Evolutionary conservation across 2,797 vertebrate species (phyloP).

Genomic region (Vultur gryphus): DNA sequence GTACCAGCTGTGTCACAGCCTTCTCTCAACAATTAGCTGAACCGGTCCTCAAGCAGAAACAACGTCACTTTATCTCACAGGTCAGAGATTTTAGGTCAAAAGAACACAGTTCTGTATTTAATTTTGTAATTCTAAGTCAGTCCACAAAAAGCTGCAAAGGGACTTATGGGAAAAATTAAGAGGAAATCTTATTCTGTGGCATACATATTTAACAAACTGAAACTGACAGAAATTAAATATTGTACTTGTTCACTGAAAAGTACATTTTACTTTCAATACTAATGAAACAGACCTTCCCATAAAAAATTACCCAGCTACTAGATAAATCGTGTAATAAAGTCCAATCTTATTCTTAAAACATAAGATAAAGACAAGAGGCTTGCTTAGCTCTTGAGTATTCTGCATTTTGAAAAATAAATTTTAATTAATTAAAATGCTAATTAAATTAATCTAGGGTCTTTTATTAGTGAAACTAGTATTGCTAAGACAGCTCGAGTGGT

Average conservation of each 20-base stretch:
- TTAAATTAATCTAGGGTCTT: not conserved
- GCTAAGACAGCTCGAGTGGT: not conserved
- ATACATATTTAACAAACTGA: not conserved
- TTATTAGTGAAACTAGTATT: not conserved
- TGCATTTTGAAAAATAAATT: not conserved
- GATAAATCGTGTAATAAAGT: not conserved
- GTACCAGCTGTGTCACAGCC: not conserved
- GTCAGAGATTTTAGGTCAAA: conserved; percentile 6
- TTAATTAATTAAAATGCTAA: not conserved
- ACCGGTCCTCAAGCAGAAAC: not conserved
- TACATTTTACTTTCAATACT: not conserved
- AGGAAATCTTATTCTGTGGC: not conserved
- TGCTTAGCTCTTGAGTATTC: not conserved
- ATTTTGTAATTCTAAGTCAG: not conserved
- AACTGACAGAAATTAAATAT: not conserved
- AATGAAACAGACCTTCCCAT: not conserved
- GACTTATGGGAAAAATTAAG: not conserved
- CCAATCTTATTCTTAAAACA: not conserved
- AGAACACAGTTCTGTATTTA: not conserved
- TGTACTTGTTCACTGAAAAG: not conserved
- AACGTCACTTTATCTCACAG: conserved; percentile 4
- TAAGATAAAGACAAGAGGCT: not conserved
- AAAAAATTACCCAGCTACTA: not conserved
- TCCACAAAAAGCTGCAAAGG: not conserved
- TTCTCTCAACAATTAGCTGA: conserved; percentile 33